These are phyloP conservation scores for Scaptodrosophila lebanonensis DNA, from an alignment of 1,140 invertebrate genomes.

Conservation along the genomic window DNA sequence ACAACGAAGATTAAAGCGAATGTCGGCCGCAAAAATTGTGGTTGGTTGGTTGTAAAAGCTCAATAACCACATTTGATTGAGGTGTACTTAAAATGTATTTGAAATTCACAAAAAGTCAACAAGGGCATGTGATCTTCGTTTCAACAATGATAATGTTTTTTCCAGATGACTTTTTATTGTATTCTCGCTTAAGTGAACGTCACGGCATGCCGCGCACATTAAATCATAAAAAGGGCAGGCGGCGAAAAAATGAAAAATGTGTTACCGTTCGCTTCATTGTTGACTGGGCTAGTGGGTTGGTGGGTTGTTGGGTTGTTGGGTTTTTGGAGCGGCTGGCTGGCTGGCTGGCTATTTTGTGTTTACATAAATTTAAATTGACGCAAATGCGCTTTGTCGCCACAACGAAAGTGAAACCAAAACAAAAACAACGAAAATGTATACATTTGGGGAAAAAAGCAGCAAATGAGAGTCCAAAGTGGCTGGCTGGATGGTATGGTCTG, in stretches of 20 bases:
- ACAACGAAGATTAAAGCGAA: too few relatives aligned
- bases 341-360: constrained; percentile 56
- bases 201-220: constrained; percentile 70
- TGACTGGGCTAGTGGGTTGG: constrained; percentile 24
- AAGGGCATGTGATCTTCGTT: too few relatives aligned
- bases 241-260: constrained; percentile 45
- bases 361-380: constrained; percentile 75
- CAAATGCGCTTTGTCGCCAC: constrained; percentile 47
- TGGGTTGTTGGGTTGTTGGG: constrained; percentile 28
- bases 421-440: constrained; percentile 11
- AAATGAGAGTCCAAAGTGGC: too few relatives aligned
- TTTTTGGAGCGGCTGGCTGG: constrained; percentile 3
- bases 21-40: too few relatives aligned
- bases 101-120: too few relatives aligned
- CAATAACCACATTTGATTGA: too few relatives aligned
- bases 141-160: not conserved
- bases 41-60: too few relatives aligned
- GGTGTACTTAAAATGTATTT: too few relatives aligned
- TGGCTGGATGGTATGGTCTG: too few relatives aligned
- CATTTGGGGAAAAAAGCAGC: constrained; percentile 2
- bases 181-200: constrained; percentile 69
- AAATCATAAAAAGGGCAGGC: constrained; percentile 54
- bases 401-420: constrained; percentile 18
- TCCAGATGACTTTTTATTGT: constrained; percentile 52
- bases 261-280: constrained; percentile 20